A percentile compares a stretch with the other conserved stretches of the same genome.
These are phyloP conservation scores for Brachionus plicatilis DNA, from an alignment of 1,140 invertebrate species.

Conservation along the genomic window DNA sequence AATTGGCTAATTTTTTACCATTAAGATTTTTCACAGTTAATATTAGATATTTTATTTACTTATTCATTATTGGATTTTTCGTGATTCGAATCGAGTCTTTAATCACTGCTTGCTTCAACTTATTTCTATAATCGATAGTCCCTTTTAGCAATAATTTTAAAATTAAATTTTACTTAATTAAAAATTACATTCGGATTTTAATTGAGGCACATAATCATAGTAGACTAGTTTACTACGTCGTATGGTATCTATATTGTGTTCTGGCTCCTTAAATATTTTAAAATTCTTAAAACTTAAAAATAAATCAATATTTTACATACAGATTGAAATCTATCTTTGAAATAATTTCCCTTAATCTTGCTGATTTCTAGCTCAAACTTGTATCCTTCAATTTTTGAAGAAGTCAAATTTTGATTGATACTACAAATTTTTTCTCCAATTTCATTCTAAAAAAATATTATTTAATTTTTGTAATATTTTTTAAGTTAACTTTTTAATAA, in stretches of 20 bases:
- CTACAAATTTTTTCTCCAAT: slow-evolving; percentile 11
- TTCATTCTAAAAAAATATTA: neutral
- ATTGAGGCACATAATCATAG: slow-evolving; percentile 32
- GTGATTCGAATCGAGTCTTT: slow-evolving; percentile 4
- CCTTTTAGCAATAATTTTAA: neutral
- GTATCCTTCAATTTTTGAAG: neutral
- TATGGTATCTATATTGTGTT: neutral
- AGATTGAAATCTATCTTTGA: slow-evolving; percentile 32
- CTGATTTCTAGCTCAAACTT: slow-evolving; percentile 7
- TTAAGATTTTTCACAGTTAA: no score
- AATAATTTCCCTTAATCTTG: slow-evolving; percentile 34
- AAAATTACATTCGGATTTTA: slow-evolving; percentile 37
- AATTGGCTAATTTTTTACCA: no score
- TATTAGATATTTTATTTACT: neutral
- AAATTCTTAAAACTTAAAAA: neutral
- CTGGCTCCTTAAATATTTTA: slow-evolving; percentile 13
- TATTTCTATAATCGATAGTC: slow-evolving; percentile 8
- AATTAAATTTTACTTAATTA: neutral
- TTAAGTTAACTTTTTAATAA: neutral
- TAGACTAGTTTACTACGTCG: neutral
- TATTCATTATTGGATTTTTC: slow-evolving; percentile 28
- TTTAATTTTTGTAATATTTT: no score
- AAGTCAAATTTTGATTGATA: neutral
- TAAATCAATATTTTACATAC: neutral
- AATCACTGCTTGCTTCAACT: slow-evolving; percentile 25